Base-by-base conservation (phyloP, 37 sponge, comb jelly and placozoan species). In the Aphrocallistes beatrix region DNA sequence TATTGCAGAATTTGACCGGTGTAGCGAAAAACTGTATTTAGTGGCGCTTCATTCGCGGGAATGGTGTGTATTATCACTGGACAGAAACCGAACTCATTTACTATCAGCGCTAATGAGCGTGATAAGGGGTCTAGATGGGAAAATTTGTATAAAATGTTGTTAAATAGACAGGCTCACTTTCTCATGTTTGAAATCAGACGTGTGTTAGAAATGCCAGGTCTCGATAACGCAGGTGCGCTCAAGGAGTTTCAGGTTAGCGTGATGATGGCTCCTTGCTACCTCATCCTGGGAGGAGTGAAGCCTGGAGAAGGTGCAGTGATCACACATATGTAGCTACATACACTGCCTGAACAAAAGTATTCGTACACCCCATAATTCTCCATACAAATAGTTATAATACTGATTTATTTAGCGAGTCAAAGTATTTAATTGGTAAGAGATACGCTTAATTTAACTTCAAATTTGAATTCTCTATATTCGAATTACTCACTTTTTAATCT, bases 281-380 rank as follows among this genome's bases (percentile, higher is more conserved):
- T 93, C 75, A 94, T 94, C 37, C 36, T 97, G 0, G 93, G 90
- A 39, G 98, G 98, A 0, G 50, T 75, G 1, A 81, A 37, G 25
- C 83, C 93, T 17, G 86, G 86, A 23, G 89, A 97, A 81, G 98
- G 93, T 23, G 94, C 50, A 17, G 91, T 97, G 42, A 97, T 97
- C 13, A 97, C 97, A n/a, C n/a, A n/a, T n/a, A n/a, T n/a, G n/a
- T n/a, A n/a, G n/a, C n/a, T n/a, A n/a, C n/a, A n/a, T n/a, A n/a
- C n/a, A n/a, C n/a, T n/a, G n/a, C n/a, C n/a, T n/a, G n/a, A n/a
- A n/a, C n/a, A n/a, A n/a, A n/a, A n/a, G n/a, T n/a, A n/a, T n/a
- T n/a, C n/a, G n/a, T n/a, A n/a, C n/a, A n/a, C n/a, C n/a, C n/a
- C n/a, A n/a, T n/a, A n/a, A n/a, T n/a, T n/a, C n/a, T n/a, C n/a